Conservation (phyloP, 2,113 vertebrate genomes). For the Microcebus lehilahytsara region DNA sequence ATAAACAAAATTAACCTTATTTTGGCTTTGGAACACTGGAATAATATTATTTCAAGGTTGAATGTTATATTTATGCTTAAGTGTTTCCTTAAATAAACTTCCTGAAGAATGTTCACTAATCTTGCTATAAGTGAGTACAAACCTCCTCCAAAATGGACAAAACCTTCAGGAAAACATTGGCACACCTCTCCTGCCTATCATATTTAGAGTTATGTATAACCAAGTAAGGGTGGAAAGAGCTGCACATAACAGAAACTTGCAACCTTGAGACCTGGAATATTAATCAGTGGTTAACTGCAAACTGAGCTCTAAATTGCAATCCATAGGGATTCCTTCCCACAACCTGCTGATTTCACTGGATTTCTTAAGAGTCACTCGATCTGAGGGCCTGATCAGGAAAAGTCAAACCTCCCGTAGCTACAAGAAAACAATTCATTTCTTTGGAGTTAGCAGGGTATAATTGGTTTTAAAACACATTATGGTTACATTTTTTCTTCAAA, state of each 20-base stretch:
- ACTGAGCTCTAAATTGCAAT: slow-evolving; percentile 63
- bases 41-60: slow-evolving; percentile 58
- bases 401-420: slow-evolving; percentile 64
- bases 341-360: slow-evolving; percentile 70
- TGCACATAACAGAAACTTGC: slow-evolving; percentile 20
- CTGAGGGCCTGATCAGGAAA: slow-evolving; percentile 70
- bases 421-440: slow-evolving; percentile 70
- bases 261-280: slow-evolving; percentile 57
- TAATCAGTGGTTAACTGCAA: slow-evolving; percentile 62
- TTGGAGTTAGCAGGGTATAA: slow-evolving; percentile 66
- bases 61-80: slow-evolving; percentile 35
- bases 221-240: slow-evolving; percentile 2
- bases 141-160: not conserved
- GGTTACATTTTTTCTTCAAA: not conserved
- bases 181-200: not conserved
- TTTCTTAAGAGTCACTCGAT: slow-evolving; percentile 68
- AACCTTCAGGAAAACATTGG: not conserved
- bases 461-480: slow-evolving; percentile 72
- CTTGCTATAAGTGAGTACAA: slow-evolving; percentile 1
- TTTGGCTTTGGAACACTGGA: slow-evolving; percentile 52
- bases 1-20: slow-evolving; percentile 59
- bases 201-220: not conserved
- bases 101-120: slow-evolving; percentile 8
- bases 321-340: slow-evolving; percentile 70
- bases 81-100: slow-evolving; percentile 55